Base-by-base conservation (phyloP, 2,113 vertebrate species). In the Sisor rabdophorus region DNA sequence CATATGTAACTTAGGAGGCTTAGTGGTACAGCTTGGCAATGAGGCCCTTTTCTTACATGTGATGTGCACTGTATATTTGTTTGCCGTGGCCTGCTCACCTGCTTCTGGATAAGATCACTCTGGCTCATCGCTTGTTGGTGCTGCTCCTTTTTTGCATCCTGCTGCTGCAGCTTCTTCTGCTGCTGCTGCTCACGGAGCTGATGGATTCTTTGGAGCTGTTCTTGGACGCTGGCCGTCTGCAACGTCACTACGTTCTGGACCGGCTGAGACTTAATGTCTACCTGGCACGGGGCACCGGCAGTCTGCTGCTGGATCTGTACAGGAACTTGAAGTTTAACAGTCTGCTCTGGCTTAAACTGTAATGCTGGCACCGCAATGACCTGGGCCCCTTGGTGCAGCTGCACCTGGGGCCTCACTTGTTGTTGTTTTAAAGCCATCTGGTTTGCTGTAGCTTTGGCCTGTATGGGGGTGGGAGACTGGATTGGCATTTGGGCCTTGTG, bases 201-300 rank as follows among this genome's bases (percentile, higher is more conserved):
- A 84, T 97, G 95, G 86, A 95, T 94, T 87, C 94, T 90, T 78
- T 95, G 94, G 78, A 97, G 91, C 87, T 98, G 95, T 88, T 96
- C 95, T 86, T 96, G 95, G 76, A 97, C 94, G 55, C 92, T 95
- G 78, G 94, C 90, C 40, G 95, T 91, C 90, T 96, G 95, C 84
- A 98, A 94, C 71, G 95, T 91, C 81, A 98, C 95, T 91, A 97
- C 93, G 77, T 95, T 96, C 90, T 95, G 94, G 86, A 94, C 90
- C 84, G 94, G 95, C 84, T 95, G 95, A 52, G 94, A 78, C 86
- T 96, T 94, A 2, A 44, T 8, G 15, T 53, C 74, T 2, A 52
- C 88, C 87, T 70, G 84, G 88, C 6, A 85, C 87, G 20, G 84
- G 86, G 0, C 86, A 13, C 17, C 59, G 40, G 4, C 40, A 30